These are phyloP conservation scores for Lepeophtheirus nordmannii DNA, from an alignment of 2,888 invertebrate species.

Conservation along the genomic window DNA sequence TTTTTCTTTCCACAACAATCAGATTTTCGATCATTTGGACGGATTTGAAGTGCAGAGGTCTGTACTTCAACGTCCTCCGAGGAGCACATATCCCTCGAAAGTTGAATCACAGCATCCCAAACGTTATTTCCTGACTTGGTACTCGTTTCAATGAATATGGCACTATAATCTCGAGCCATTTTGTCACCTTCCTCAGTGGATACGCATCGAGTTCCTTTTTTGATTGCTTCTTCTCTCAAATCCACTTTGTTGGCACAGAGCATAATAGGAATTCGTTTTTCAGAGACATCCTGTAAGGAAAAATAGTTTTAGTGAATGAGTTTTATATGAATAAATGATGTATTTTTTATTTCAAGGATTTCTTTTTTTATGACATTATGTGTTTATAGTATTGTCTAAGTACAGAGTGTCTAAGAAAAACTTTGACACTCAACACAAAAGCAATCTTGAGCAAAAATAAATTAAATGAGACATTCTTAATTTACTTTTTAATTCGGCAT, in stretches of 20 bases:
- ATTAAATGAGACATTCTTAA: too few species aligned
- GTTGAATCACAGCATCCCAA: slow-evolving; percentile 33
- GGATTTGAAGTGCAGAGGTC: slow-evolving; percentile 31
- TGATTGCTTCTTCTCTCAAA: slow-evolving; percentile 35
- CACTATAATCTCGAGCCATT: slow-evolving; percentile 36
- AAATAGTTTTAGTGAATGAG: background rate
- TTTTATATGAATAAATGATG: too few species aligned
- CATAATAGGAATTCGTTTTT: slow-evolving; percentile 42
- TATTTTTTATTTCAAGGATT: too few species aligned
- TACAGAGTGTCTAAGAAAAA: too few species aligned
- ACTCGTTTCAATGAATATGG: slow-evolving; percentile 36
- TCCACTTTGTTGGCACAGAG: slow-evolving; percentile 46
- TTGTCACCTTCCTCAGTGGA: slow-evolving; percentile 36
- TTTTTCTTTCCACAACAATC: slow-evolving; percentile 25
- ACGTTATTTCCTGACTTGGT: slow-evolving; percentile 36
- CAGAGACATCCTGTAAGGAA: slow-evolving; percentile 38
- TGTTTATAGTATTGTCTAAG: too few species aligned
- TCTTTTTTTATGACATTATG: too few species aligned
- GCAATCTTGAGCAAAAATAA: too few species aligned
- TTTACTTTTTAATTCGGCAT: too few species aligned
- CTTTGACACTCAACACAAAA: too few species aligned
- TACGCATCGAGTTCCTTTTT: slow-evolving; percentile 32
- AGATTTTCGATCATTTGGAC: slow-evolving; percentile 26
- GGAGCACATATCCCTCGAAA: slow-evolving; percentile 36
- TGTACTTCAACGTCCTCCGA: slow-evolving; percentile 34